Evolutionary conservation across 2,113 vertebrate genomes (phyloP).

Genomic region (Microcebus lehilahytsara): DNA sequence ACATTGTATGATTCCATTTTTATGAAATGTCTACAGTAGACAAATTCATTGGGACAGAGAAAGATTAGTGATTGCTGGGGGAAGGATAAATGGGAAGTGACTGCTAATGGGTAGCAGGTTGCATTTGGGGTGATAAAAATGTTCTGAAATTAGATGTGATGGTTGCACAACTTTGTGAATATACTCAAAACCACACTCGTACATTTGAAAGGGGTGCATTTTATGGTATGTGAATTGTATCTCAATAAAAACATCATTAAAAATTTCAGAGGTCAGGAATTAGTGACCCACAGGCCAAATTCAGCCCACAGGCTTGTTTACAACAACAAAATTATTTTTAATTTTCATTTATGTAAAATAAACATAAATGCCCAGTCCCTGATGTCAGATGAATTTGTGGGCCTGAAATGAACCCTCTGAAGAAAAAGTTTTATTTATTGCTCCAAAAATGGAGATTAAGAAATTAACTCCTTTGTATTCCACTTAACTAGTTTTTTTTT

Average conservation of each 20-base stretch:
- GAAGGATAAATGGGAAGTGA: background rate
- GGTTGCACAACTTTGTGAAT: background rate
- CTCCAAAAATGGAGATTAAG: background rate
- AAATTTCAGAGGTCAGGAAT: background rate
- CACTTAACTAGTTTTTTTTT: background rate
- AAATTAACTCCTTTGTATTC: background rate
- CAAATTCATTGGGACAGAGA: background rate
- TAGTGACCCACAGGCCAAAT: background rate
- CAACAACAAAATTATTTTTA: background rate
- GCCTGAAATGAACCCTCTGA: background rate
- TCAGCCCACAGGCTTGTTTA: background rate
- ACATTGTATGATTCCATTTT: background rate
- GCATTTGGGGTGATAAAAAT: background rate
- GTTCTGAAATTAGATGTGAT: background rate
- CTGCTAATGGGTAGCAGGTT: background rate
- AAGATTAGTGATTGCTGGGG: background rate
- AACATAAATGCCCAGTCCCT: background rate
- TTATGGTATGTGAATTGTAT: background rate
- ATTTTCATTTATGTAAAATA: constrained; percentile 6
- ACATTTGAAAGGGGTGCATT: background rate
- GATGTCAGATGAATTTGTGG: background rate
- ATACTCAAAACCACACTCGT: background rate
- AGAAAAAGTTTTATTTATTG: constrained; percentile 8
- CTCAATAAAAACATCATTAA: background rate
- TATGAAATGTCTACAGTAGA: background rate